These are phyloP conservation scores for Matsumurasca onukii DNA, from an alignment of 1,140 invertebrate genomes.

Conservation along the genomic window DNA sequence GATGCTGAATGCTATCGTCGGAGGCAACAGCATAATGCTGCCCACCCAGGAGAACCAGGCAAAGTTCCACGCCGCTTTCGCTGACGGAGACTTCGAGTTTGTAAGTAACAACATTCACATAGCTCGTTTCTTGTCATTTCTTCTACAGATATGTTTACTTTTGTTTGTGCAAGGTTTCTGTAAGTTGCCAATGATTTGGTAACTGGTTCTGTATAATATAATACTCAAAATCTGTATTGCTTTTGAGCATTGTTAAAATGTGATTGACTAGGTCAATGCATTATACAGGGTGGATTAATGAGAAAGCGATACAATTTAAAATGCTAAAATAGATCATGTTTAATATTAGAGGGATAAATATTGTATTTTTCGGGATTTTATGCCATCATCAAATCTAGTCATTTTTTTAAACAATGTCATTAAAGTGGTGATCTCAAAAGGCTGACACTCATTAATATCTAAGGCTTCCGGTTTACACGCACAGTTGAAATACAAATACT, in stretches of 20 bases:
- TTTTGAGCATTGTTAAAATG: background rate
- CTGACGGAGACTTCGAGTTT: conserved; percentile 83
- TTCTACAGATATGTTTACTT: background rate
- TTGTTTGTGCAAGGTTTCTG: too few species aligned
- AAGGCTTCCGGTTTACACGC: too few species aligned
- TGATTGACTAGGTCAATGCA: background rate
- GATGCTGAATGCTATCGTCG: background rate
- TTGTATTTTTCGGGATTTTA: too few species aligned
- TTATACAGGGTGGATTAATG: too few species aligned
- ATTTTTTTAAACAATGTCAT: too few species aligned
- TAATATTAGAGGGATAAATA: too few species aligned
- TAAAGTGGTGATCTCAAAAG: too few species aligned
- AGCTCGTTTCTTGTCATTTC: conserved; percentile 9
- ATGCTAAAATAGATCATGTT: too few species aligned
- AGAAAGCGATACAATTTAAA: too few species aligned
- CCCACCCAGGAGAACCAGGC: conserved; percentile 25
- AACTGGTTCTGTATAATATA: background rate
- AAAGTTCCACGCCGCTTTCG: conserved; percentile 51
- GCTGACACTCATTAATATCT: too few species aligned
- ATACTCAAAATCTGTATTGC: background rate
- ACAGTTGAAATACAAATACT: too few species aligned
- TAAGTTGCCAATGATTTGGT: background rate
- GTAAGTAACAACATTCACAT: conserved; percentile 58
- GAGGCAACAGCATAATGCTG: background rate
- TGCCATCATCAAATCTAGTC: too few species aligned